Evolutionary conservation across 2,113 vertebrate species (phyloP), one percentile per base, ranked within the genome.

Genomic region (Phyllostomus discolor): DNA sequence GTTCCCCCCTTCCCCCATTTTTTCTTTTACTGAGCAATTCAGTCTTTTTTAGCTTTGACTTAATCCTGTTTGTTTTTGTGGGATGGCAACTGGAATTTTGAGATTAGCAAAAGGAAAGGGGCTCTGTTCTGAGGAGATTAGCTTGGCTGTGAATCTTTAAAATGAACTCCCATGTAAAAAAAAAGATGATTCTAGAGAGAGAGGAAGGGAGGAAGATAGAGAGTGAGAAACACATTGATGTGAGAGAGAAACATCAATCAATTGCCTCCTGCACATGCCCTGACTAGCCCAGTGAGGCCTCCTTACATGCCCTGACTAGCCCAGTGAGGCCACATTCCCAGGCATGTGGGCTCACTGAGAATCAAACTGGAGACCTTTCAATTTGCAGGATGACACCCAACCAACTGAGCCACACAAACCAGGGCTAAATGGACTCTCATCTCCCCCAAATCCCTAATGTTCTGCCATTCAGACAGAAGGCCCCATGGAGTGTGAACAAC

Each of bases 401-500:
- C 59, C 59, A 28, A 28, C 59, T 28, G 26, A 62, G 59, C 59
- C 59, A 62, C 59, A 62, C 10, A 10, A 31, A 62, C 11, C 26
- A 28, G 59, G 26, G 33, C 16, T 4, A 52, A 76, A 35, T 20
- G 24, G 14, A 54, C 24, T n/a, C 20, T 12, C 6, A 35, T 54
- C 57, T 17, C 5, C 4, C 12, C 54, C 46, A 24, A 50, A 94
- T n/a, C 50, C 66, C n/a, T 54, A 62, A 16, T n/a, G 8, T 12
- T 69, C 59, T 87, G 24, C 15, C 59, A 16, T 16, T 86, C 11
- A 28, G 57, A 76, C 50, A 35, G 50, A 76, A 80, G 12, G 35
- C 10, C 31, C 33, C 1, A 1, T 20, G 26, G 10, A 20, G 0
- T 2, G 26, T 57, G 75, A n/a, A 41, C n/a, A n/a, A 15, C 1